Evolutionary conservation across 2,888 invertebrate genomes (phyloP).

Genomic region (Drosophila villosipedis): DNA sequence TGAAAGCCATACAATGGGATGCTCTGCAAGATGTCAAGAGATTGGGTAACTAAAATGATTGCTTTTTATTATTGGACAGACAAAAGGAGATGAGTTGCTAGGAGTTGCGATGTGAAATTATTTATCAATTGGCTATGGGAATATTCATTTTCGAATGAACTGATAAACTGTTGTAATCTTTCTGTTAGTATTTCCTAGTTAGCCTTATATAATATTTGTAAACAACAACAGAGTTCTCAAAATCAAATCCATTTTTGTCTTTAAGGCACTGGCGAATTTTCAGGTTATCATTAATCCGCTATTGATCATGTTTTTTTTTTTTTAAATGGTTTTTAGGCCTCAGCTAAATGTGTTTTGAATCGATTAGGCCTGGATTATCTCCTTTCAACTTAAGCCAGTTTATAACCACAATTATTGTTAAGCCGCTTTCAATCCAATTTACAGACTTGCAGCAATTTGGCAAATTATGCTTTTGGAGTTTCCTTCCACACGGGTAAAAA

Average conservation of each 20-base stretch:
- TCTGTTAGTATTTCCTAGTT: neutral
- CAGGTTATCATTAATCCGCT: neutral
- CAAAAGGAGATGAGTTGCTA: constrained; percentile 44
- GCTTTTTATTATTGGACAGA: constrained; percentile 21
- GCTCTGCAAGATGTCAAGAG: constrained; percentile 65
- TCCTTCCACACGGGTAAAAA: constrained; percentile 3
- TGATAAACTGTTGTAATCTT: constrained; percentile 1
- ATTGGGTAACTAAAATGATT: constrained; percentile 59
- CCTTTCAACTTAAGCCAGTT: neutral
- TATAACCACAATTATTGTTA: neutral
- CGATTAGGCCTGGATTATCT: constrained; percentile 3
- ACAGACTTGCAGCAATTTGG: constrained; percentile 26
- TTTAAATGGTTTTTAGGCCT: neutral
- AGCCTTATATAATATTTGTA: neutral
- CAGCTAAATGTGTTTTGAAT: neutral
- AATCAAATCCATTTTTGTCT: neutral
- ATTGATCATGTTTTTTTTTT: neutral
- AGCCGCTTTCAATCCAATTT: constrained; percentile 7
- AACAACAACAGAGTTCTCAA: neutral
- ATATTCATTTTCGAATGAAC: neutral
- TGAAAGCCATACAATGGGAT: constrained; percentile 35
- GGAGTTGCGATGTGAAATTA: constrained; percentile 30
- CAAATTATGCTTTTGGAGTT: constrained; percentile 9
- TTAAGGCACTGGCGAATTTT: neutral
- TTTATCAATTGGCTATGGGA: constrained; percentile 36